A percentile compares a stretch with the other conserved stretches of the same genome.
These are phyloP conservation scores for Epinephelus coioides DNA, from an alignment of 2,797 vertebrate genomes.

Conservation along the genomic window DNA sequence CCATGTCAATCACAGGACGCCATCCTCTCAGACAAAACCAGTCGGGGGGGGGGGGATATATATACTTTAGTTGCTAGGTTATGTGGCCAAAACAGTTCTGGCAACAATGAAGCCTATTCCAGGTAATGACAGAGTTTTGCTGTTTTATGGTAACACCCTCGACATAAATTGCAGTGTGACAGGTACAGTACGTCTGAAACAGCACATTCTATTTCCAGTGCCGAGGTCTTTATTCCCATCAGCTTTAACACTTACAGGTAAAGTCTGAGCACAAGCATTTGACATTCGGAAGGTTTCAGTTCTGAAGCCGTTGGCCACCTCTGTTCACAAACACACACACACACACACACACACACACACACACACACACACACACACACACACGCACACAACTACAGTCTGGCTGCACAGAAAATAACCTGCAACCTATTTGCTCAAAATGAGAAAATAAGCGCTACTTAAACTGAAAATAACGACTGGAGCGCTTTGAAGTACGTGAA, in stretches of 20 bases:
- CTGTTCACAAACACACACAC: background rate
- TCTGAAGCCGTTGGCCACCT: slow-evolving; percentile 9
- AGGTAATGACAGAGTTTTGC: slow-evolving; percentile 79
- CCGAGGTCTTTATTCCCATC: slow-evolving; percentile 43
- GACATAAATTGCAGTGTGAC: slow-evolving; percentile 71
- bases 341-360: slow-evolving; percentile 17
- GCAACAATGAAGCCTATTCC: slow-evolving; percentile 69
- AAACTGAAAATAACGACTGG: slow-evolving; percentile 10
- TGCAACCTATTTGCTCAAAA: slow-evolving; percentile 55
- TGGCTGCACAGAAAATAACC: slow-evolving; percentile 40
- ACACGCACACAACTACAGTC: slow-evolving; percentile 11
- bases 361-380: slow-evolving; percentile 6
- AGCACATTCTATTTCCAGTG: slow-evolving; percentile 50
- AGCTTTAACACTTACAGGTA: slow-evolving; percentile 38
- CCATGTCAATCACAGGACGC: slow-evolving; percentile 54
- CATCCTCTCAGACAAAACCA: slow-evolving; percentile 56
- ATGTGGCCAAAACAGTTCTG: slow-evolving; percentile 73
- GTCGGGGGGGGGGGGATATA: slow-evolving; percentile 23
- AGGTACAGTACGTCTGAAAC: slow-evolving; percentile 56
- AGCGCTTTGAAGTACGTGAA: slow-evolving; percentile 2
- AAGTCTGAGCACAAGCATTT: slow-evolving; percentile 4
- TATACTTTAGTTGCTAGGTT: slow-evolving; percentile 70
- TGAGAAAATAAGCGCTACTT: slow-evolving; percentile 34
- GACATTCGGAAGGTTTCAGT: background rate
- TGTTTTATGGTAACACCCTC: slow-evolving; percentile 69